phyloP scores from a whole-genome alignment of 1,140 invertebrate genomes.

The Brachionus koreanus region DNA sequence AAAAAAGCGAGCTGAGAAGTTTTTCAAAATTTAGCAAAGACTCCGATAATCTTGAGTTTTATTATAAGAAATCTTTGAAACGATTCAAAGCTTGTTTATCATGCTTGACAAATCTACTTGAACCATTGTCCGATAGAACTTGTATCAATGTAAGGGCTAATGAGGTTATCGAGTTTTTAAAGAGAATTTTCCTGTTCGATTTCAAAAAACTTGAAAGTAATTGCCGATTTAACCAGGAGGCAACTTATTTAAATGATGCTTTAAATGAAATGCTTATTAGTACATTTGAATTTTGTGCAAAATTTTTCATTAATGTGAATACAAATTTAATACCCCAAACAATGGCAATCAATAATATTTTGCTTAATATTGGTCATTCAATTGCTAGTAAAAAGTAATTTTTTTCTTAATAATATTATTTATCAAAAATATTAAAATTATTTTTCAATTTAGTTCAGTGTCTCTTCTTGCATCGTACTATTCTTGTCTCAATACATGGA shows the following conservation, averaged over 20 bases:
- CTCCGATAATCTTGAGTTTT: constrained; percentile 16
- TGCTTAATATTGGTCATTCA: neutral
- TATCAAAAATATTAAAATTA: neutral
- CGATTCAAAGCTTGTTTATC: neutral
- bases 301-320: constrained; percentile 23
- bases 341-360: neutral
- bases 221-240: neutral
- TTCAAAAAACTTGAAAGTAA: constrained; percentile 9
- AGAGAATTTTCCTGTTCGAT: constrained; percentile 9
- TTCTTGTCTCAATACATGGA: neutral
- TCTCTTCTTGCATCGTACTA: neutral
- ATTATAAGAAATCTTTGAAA: constrained; percentile 27
- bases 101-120: neutral
- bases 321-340: constrained; percentile 11
- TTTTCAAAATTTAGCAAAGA: constrained; percentile 5
- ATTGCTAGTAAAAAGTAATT: neutral
- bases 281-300: neutral
- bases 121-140: neutral
- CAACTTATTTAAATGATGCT: neutral
- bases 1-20: neutral
- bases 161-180: neutral
- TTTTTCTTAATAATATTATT: no score
- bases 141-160: neutral
- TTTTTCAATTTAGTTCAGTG: neutral
- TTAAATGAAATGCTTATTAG: neutral